Percentiles rank a stretch among this genome's conserved stretches.
Evolutionary conservation across 2,113 vertebrate genomes (phyloP).

Genomic region (Sturnira hondurensis): DNA sequence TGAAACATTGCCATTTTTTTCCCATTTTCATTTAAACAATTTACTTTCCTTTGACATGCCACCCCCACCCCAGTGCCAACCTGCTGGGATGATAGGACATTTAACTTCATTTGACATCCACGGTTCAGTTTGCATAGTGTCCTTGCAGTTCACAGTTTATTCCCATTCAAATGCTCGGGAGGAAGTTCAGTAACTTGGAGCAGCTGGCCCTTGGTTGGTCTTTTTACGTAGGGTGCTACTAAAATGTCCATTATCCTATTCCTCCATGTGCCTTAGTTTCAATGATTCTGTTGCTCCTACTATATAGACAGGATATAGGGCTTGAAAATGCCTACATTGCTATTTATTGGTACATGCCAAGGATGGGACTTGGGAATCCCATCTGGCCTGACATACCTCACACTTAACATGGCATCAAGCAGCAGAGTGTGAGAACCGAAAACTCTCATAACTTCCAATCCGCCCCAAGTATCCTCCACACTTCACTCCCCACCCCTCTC

Average conservation of each 20-base stretch:
- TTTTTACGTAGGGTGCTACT: background rate
- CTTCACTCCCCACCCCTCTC: no score
- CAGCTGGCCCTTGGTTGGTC: background rate
- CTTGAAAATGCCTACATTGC: background rate
- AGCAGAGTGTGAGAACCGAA: background rate
- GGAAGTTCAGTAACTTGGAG: background rate
- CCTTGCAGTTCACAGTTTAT: background rate
- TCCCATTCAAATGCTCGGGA: background rate
- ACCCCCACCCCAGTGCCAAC: background rate
- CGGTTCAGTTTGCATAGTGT: background rate
- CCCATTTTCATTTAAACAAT: background rate
- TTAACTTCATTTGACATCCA: background rate
- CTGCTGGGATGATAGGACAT: background rate
- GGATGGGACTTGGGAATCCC: background rate
- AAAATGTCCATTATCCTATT: background rate
- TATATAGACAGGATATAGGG: rapidly evolving
- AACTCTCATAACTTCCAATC: background rate
- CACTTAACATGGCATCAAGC: background rate
- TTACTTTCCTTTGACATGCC: background rate
- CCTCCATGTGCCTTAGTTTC: background rate
- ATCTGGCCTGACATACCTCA: background rate
- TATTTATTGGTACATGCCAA: background rate
- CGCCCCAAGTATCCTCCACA: background rate
- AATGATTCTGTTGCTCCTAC: background rate
- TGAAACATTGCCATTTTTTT: background rate